Conservation (phyloP, 2,888 invertebrate genomes). For the Rotaria macrura region DNA sequence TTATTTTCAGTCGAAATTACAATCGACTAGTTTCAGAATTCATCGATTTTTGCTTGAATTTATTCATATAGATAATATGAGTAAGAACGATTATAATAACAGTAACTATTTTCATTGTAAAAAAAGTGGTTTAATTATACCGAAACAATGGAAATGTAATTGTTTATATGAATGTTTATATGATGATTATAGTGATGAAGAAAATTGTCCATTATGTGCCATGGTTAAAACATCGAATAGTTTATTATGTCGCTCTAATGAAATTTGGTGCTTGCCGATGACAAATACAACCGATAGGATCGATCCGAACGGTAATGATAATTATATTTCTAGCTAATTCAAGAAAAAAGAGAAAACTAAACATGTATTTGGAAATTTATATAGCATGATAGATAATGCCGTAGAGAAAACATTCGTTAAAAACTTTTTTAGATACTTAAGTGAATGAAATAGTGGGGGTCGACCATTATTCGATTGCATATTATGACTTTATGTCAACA, state of each 20-base stretch:
- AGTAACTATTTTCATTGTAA: not conserved
- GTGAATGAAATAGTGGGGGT: no score
- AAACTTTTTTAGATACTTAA: no score
- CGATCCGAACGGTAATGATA: not conserved
- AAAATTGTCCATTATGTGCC: not conserved
- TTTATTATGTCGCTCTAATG: not conserved
- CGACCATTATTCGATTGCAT: no score
- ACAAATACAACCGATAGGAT: not conserved
- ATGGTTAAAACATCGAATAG: not conserved
- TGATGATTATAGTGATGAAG: not conserved
- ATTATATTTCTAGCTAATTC: no score
- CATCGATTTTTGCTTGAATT: not conserved
- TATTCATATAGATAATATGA: not conserved
- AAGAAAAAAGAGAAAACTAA: no score
- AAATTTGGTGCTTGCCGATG: not conserved
- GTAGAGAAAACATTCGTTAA: no score
- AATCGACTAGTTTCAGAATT: not conserved
- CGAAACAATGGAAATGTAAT: slow-evolving; percentile 14
- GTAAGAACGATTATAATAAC: not conserved
- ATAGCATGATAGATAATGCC: no score
- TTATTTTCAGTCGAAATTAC: not conserved
- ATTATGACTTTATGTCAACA: no score
- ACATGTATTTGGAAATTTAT: no score
- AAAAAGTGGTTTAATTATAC: not conserved
- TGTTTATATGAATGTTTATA: not conserved